These are phyloP conservation scores for Physocephala rufipes DNA, from an alignment of 2,888 invertebrate species.

Conservation along the genomic window DNA sequence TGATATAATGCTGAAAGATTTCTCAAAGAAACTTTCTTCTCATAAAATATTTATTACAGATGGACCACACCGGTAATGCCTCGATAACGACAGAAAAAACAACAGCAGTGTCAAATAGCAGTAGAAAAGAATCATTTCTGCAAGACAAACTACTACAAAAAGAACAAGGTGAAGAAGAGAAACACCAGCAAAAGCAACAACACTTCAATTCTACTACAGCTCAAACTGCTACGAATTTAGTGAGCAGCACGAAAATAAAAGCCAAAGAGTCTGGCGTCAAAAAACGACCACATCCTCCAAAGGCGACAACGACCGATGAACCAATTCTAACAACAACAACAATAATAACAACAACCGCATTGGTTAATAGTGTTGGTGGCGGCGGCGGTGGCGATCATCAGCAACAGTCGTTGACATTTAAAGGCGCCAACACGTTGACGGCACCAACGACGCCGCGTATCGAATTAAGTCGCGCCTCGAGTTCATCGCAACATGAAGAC, in stretches of 20 bases:
- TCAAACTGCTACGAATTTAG: slow-evolving; percentile 25
- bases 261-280: slow-evolving; percentile 46
- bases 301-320: slow-evolving; percentile 52
- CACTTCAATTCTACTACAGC: slow-evolving; percentile 44
- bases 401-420: slow-evolving; percentile 43
- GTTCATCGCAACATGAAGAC: slow-evolving; percentile 84
- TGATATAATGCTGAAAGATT: not conserved
- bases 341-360: slow-evolving; percentile 46
- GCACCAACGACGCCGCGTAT: slow-evolving; percentile 84
- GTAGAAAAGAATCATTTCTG: too few relatives aligned
- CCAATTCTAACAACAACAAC: slow-evolving; percentile 40
- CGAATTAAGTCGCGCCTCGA: slow-evolving; percentile 88
- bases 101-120: slow-evolving; percentile 45
- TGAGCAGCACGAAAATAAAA: slow-evolving; percentile 39
- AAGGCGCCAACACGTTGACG: slow-evolving; percentile 59
- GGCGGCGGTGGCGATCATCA: too few relatives aligned
- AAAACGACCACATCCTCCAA: slow-evolving; percentile 63
- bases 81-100: slow-evolving; percentile 42
- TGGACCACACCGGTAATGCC: slow-evolving; percentile 48
- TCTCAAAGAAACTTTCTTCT: slow-evolving; percentile 5
- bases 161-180: slow-evolving; percentile 34
- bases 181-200: slow-evolving; percentile 38
- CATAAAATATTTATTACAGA: slow-evolving; percentile 37
- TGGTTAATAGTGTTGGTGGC: slow-evolving; percentile 58
- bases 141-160: not conserved